A percentile compares a stretch with the other conserved stretches of the same genome.
These are phyloP conservation scores for Pterobdella sp. DNA, from an alignment of 2,888 invertebrate genomes.

Conservation along the genomic window DNA sequence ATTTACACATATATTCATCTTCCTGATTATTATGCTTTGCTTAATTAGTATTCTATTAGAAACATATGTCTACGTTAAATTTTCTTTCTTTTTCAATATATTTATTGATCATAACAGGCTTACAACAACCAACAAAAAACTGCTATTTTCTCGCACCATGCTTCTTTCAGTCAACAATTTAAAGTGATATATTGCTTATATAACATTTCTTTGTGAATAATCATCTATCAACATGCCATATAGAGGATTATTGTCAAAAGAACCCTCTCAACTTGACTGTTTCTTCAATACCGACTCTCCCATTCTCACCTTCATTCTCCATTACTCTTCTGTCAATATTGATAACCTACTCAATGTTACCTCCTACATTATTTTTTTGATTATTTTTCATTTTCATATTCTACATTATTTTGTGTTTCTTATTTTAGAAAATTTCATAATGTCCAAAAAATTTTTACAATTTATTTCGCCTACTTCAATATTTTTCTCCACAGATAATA, in stretches of 20 bases:
- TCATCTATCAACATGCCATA: constrained; percentile 8
- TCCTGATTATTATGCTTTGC: too few species aligned
- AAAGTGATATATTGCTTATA: constrained; percentile 12
- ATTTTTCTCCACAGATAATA: background rate
- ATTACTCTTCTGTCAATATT: background rate
- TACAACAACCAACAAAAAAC: constrained; percentile 26
- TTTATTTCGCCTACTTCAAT: background rate
- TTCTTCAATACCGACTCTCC: background rate
- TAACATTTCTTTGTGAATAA: background rate
- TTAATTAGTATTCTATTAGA: too few species aligned
- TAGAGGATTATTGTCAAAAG: background rate
- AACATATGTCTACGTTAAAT: too few species aligned
- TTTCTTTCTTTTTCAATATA: too few species aligned
- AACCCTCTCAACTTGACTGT: background rate
- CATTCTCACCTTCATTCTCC: background rate
- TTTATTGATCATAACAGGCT: constrained; percentile 25
- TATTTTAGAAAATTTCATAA: background rate
- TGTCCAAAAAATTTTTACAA: background rate
- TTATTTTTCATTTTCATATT: background rate
- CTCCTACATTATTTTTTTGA: background rate
- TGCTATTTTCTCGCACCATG: constrained; percentile 29
- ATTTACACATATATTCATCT: too few species aligned
- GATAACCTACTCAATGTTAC: background rate
- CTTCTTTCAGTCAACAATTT: constrained; percentile 24
- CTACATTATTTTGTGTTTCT: background rate